phyloP scores from a whole-genome alignment of 2,797 vertebrate species.

The Microctenopoma steveboyesi region DNA sequence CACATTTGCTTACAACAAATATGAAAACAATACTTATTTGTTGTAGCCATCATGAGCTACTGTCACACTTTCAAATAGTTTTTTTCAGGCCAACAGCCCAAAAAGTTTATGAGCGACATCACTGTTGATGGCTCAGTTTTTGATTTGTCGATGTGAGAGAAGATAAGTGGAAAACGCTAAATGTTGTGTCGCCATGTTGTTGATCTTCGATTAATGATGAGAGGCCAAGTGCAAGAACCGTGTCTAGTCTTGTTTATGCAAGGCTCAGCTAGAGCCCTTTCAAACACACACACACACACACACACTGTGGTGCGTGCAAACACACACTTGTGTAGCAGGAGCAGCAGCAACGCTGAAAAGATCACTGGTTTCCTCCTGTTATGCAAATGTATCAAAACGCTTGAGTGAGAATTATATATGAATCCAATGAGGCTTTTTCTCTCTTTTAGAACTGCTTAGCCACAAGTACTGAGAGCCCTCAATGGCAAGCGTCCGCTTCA shows the following conservation, averaged over 20 bases:
- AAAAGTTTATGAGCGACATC: conserved; percentile 8
- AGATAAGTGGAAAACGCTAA: conserved; percentile 59
- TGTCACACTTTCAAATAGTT: too few species aligned
- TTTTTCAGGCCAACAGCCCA: too few species aligned
- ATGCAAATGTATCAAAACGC: conserved; percentile 89
- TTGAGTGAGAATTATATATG: conserved; percentile 97
- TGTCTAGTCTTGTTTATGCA: conserved; percentile 71
- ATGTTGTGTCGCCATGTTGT: conserved; percentile 68
- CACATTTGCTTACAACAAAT: too few species aligned
- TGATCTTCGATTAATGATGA: conserved; percentile 72
- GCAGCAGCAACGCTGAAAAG: conserved; percentile 77
- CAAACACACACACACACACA: conserved; percentile 17
- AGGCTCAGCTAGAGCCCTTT: conserved; percentile 41
- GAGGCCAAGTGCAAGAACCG: conserved; percentile 73
- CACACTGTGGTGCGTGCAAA: conserved; percentile 64
- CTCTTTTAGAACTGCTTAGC: conserved; percentile 86
- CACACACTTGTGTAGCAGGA: conserved; percentile 73
- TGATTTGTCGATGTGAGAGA: conserved; percentile 18
- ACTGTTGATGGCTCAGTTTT: conserved; percentile 25
- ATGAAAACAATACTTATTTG: too few species aligned
- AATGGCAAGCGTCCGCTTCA: conserved; percentile 79
- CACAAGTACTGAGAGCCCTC: conserved; percentile 83
- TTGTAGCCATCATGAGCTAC: too few species aligned
- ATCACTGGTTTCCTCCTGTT: conserved; percentile 81
- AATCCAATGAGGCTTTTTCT: conserved; percentile 91